Conservation (phyloP, 1,140 invertebrate genomes). For the Geopemphigus sp. region DNA sequence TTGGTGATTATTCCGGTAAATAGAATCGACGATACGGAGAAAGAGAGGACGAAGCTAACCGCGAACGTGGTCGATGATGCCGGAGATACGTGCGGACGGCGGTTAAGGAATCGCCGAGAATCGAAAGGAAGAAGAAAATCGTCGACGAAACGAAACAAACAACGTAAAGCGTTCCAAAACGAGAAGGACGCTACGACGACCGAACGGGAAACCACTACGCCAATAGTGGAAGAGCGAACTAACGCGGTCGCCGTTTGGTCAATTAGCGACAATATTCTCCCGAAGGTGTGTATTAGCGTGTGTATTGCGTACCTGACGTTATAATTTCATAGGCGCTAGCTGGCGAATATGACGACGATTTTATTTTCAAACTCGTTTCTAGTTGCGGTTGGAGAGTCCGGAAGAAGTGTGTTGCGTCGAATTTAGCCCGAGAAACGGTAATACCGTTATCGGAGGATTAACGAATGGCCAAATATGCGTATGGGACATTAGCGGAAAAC, state of each 20-base stretch:
- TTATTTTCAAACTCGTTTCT: neutral
- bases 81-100: neutral
- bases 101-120: neutral
- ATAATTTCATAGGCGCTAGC: too few relatives aligned
- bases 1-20: neutral
- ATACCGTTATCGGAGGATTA: slow-evolving; percentile 20
- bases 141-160: neutral
- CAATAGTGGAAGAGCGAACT: slow-evolving; percentile 6
- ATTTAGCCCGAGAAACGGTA: slow-evolving; percentile 22
- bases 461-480: slow-evolving; percentile 26
- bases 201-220: neutral
- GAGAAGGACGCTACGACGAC: neutral
- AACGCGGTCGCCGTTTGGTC: slow-evolving; percentile 14
- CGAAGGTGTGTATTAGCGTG: too few relatives aligned
- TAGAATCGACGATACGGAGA: neutral
- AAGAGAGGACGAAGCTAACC: neutral
- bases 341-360: too few relatives aligned
- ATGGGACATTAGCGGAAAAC: slow-evolving; percentile 41
- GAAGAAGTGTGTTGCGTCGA: slow-evolving; percentile 38
- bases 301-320: too few relatives aligned
- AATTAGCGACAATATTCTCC: slow-evolving; percentile 24
- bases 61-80: slow-evolving; percentile 28
- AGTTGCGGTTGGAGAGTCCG: slow-evolving; percentile 9
- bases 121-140: neutral
- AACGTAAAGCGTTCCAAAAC: neutral